These are phyloP conservation scores for Muscina levida DNA, from an alignment of 2,888 invertebrate genomes.

Conservation along the genomic window DNA sequence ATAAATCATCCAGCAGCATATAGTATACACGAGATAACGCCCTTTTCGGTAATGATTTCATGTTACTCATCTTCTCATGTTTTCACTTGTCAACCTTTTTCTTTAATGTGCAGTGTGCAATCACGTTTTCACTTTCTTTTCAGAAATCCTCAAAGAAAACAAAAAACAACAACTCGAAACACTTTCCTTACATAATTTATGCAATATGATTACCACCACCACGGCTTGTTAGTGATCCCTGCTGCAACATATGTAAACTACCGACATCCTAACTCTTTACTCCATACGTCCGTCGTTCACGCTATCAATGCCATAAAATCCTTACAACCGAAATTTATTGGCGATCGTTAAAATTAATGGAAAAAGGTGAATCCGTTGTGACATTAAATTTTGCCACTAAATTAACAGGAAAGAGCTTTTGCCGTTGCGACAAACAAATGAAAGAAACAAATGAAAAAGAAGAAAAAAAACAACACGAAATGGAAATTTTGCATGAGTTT, in stretches of 20 bases:
- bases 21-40: too few species aligned
- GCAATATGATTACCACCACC: background rate
- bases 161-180: too few species aligned
- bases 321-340: conserved; percentile 30
- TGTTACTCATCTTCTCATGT: too few species aligned
- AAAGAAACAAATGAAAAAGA: background rate
- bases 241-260: conserved; percentile 17
- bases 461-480: conserved; percentile 15
- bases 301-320: background rate
- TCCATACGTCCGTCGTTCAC: background rate
- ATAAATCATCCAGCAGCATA: too few species aligned
- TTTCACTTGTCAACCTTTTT: too few species aligned
- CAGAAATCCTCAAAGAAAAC: too few species aligned
- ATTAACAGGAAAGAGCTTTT: conserved; percentile 18
- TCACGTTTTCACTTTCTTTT: too few species aligned
- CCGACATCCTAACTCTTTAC: conserved; percentile 12
- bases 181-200: conserved; percentile 36
- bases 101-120: too few species aligned
- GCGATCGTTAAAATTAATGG: conserved; percentile 30
- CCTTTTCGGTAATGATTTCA: too few species aligned
- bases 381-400: conserved; percentile 30
- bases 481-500: conserved; percentile 22
- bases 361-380: conserved; percentile 29
- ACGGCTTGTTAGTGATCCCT: background rate
- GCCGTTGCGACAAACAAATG: conserved; percentile 1